Conservation (phyloP, 2,113 vertebrate species). For the Plecotus auritus region DNA sequence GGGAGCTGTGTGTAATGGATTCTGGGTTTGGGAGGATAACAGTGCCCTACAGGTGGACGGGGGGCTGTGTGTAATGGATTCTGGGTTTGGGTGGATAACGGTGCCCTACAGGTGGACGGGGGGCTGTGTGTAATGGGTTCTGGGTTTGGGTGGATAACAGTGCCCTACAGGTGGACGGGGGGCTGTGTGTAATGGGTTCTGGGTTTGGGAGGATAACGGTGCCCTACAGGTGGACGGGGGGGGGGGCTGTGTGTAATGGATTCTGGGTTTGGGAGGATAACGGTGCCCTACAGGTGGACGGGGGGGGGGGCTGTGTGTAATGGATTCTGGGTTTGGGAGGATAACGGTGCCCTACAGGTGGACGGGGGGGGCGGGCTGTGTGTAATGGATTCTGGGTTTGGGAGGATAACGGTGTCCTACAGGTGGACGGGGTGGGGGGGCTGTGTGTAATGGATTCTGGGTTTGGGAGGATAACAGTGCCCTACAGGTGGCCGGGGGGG, state of each 20-base stretch:
- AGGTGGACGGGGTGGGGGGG: accelerated
- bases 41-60: accelerated
- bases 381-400: accelerated
- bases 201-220: background rate
- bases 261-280: background rate
- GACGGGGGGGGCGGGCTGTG: accelerated
- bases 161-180: accelerated
- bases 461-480: background rate
- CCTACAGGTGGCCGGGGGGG: accelerated
- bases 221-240: accelerated
- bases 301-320: accelerated
- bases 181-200: accelerated
- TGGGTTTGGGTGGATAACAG: background rate
- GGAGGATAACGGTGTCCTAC: no score
- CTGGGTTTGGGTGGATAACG: background rate
- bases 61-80: accelerated
- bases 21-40: background rate
- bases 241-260: accelerated
- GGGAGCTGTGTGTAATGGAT: accelerated
- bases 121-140: accelerated
- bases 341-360: accelerated
- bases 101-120: accelerated
- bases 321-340: background rate
- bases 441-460: accelerated
- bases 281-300: accelerated